A percentile compares a stretch with the other conserved stretches of the same genome.
These are phyloP conservation scores for Spinibarbus caldwelli DNA, from an alignment of 2,797 vertebrate genomes.

Conservation along the genomic window DNA sequence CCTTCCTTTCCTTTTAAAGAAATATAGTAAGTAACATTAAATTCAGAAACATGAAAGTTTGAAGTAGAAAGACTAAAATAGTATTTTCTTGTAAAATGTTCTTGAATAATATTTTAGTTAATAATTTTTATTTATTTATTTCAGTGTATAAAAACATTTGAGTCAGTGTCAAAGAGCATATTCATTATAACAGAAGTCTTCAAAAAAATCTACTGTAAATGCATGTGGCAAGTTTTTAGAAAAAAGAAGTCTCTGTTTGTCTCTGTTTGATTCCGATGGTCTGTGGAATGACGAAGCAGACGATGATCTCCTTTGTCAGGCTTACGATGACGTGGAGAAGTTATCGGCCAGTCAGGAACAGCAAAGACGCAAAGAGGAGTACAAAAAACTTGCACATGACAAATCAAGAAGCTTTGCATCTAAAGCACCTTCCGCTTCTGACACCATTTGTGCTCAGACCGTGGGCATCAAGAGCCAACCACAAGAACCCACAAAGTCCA, in stretches of 20 bases:
- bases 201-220: background rate
- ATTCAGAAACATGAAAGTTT: too few species aligned
- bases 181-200: background rate
- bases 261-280: conserved; percentile 66
- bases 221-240: background rate
- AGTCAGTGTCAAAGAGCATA: background rate
- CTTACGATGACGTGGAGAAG: conserved; percentile 89
- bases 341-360: conserved; percentile 73
- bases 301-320: conserved; percentile 84
- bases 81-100: background rate
- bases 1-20: too few species aligned
- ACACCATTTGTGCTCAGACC: background rate
- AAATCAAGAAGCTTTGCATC: conserved; percentile 53
- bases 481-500: conserved; percentile 30
- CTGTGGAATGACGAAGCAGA: conserved; percentile 87
- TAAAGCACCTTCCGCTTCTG: background rate
- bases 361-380: background rate
- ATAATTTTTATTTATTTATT: too few species aligned
- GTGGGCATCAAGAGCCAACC: background rate
- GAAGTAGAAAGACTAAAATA: too few species aligned
- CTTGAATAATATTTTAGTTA: too few species aligned
- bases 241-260: too few species aligned
- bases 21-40: too few species aligned
- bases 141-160: background rate
- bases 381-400: conserved; percentile 18